Conservation (phyloP, 2,797 vertebrate species). For the Dendrocincla fuliginosa region DNA sequence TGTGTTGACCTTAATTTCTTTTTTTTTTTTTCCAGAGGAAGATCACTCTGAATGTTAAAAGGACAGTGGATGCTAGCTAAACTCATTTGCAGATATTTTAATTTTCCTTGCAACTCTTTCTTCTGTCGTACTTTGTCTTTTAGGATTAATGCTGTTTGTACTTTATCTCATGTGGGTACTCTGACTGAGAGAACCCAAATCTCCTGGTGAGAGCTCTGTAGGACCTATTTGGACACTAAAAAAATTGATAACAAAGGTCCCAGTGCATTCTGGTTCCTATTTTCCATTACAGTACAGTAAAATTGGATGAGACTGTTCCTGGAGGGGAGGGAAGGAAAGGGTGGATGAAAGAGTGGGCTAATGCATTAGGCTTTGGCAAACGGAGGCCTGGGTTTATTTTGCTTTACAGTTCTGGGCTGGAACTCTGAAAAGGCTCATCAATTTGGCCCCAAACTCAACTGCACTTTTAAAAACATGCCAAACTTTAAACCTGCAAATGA, state of each 20-base stretch:
- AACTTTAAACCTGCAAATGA: neutral
- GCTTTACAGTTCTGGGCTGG: neutral
- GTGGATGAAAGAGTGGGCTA: constrained; percentile 23
- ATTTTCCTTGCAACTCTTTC: neutral
- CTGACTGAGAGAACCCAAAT: neutral
- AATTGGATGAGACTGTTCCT: constrained; percentile 29
- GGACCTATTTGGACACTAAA: neutral
- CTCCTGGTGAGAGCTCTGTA: neutral
- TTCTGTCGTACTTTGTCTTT: neutral
- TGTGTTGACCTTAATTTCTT: constrained; percentile 66
- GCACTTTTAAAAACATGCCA: neutral
- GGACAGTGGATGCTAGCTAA: neutral
- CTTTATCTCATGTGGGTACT: neutral
- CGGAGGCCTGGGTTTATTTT: neutral
- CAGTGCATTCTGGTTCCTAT: neutral
- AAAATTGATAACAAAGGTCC: neutral
- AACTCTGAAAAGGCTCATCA: neutral
- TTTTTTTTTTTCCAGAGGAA: constrained; percentile 52
- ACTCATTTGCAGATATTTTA: constrained; percentile 23
- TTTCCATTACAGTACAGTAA: constrained; percentile 43
- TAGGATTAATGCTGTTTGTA: constrained; percentile 3
- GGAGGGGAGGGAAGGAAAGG: constrained; percentile 39
- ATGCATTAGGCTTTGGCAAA: neutral
- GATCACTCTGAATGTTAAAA: constrained; percentile 40
- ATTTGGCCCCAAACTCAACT: neutral